Evolutionary conservation across 2,113 vertebrate species (phyloP).

Genomic region (Centrocercus urophasianus): DNA sequence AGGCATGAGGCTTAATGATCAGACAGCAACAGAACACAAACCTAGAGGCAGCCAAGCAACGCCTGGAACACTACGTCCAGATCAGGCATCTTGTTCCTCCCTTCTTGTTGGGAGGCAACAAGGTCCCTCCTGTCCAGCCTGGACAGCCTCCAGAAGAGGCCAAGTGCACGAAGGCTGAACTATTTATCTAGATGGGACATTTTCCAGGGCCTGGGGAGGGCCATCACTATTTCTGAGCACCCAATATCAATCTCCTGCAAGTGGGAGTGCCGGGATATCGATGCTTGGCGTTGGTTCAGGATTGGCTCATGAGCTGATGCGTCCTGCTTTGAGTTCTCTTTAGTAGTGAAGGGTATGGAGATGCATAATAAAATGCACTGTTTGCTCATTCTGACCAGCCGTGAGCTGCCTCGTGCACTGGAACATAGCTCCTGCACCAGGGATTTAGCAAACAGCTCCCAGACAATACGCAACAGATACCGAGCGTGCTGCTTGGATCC

Average conservation of each 20-base stretch:
- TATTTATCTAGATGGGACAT: constrained; percentile 7
- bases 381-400: neutral
- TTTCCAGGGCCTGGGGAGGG: constrained; percentile 11
- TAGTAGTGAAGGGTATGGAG: no score
- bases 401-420: neutral
- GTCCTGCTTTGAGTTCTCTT: neutral
- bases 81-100: neutral
- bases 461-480: constrained; percentile 26
- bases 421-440: neutral
- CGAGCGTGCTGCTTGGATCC: neutral
- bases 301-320: neutral
- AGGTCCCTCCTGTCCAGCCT: neutral
- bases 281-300: neutral
- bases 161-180: neutral
- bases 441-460: constrained; percentile 17
- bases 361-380: neutral
- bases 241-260: neutral
- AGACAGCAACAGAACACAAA: neutral
- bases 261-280: neutral
- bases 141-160: constrained; percentile 31
- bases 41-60: constrained; percentile 37
- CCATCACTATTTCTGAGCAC: neutral
- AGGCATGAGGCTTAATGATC: neutral
- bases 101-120: constrained; percentile 21
- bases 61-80: constrained; percentile 18